Conservation (phyloP, 2,113 vertebrate species). For the Seriola dumerili region DNA sequence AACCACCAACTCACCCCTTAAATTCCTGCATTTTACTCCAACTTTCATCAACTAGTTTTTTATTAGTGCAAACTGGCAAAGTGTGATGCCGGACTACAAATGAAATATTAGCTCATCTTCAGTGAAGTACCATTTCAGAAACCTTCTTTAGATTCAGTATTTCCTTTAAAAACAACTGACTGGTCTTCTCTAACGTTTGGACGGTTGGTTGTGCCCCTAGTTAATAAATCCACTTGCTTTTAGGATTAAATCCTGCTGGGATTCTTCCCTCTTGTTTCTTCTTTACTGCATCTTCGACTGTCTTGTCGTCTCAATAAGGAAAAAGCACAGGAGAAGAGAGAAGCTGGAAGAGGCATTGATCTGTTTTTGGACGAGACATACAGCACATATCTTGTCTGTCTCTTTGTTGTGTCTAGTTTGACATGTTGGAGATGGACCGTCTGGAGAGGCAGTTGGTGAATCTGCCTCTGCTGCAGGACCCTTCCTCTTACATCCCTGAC, state of each 20-base stretch:
- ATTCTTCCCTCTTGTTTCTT: neutral
- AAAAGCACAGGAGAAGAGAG: neutral
- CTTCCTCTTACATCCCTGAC: slow-evolving; percentile 95
- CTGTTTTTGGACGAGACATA: neutral
- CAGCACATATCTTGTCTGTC: neutral
- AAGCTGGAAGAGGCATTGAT: neutral
- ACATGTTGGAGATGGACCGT: slow-evolving; percentile 98
- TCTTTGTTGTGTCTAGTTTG: slow-evolving; percentile 86
- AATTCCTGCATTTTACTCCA: neutral
- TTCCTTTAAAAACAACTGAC: slow-evolving; percentile 19
- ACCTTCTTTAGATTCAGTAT: neutral
- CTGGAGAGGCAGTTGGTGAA: slow-evolving; percentile 94
- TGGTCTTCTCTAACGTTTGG: slow-evolving; percentile 20
- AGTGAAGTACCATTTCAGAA: neutral
- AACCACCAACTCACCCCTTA: neutral
- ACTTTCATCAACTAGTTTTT: slow-evolving; percentile 23
- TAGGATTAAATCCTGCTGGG: slow-evolving; percentile 28
- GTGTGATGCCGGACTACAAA: neutral
- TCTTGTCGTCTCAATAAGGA: neutral
- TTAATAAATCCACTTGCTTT: slow-evolving; percentile 30
- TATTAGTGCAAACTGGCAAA: neutral
- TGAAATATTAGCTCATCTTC: slow-evolving; percentile 15
- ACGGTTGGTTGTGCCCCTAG: slow-evolving; percentile 31
- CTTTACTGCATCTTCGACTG: neutral
- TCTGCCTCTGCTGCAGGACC: slow-evolving; percentile 93